These are phyloP conservation scores for Xiphophorus birchmanni DNA, from an alignment of 2,797 vertebrate species.

Conservation along the genomic window DNA sequence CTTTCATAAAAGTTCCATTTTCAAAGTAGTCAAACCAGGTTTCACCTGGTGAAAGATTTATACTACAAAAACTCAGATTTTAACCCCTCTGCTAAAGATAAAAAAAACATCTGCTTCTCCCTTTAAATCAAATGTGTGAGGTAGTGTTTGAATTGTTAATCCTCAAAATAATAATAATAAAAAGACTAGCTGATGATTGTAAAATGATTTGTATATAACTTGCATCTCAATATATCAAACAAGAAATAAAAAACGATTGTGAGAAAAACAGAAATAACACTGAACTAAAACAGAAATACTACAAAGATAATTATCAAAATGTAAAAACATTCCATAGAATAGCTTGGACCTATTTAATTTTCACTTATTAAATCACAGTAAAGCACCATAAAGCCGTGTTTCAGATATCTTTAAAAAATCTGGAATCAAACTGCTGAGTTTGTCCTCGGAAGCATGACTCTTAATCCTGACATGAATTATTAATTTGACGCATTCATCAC, in stretches of 20 bases:
- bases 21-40: slow-evolving; percentile 20
- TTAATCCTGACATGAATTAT: slow-evolving; percentile 77
- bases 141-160: slow-evolving; percentile 3
- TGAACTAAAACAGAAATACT: background rate
- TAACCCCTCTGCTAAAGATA: background rate
- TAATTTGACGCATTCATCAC: slow-evolving; percentile 77
- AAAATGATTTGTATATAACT: background rate
- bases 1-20: slow-evolving; percentile 13
- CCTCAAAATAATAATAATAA: background rate
- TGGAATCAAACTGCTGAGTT: slow-evolving; percentile 53
- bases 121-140: background rate
- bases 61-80: slow-evolving; percentile 2
- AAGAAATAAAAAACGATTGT: background rate
- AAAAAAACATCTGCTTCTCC: background rate
- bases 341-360: slow-evolving; percentile 4
- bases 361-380: background rate
- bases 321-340: background rate
- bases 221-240: background rate
- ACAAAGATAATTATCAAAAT: background rate
- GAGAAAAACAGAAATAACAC: slow-evolving; percentile 1
- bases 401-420: slow-evolving; percentile 22
- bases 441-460: slow-evolving; percentile 49
- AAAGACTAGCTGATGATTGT: background rate
- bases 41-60: slow-evolving; percentile 24
- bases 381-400: background rate